These are phyloP conservation scores for Triplophysa yarkandensis DNA, from an alignment of 2,797 vertebrate species.

Conservation along the genomic window DNA sequence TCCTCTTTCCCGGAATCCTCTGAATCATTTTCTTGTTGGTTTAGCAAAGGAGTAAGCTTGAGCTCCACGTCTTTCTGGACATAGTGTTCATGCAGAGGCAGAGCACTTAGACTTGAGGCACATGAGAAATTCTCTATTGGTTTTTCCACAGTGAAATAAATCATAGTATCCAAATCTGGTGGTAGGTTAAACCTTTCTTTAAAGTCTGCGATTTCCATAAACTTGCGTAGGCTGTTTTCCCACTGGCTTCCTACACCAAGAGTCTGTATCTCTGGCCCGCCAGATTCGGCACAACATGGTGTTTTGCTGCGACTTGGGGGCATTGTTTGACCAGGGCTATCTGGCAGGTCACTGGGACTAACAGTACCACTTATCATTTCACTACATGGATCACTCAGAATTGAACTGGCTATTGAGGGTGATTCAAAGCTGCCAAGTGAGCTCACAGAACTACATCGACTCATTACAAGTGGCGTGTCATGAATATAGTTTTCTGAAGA, in stretches of 20 bases:
- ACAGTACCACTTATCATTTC: conserved; percentile 96
- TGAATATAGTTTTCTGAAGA: conserved; percentile 97
- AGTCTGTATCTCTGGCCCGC: conserved; percentile 78
- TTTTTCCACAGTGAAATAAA: conserved; percentile 98
- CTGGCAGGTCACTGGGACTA: conserved; percentile 95
- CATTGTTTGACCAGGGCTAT: conserved; percentile 98
- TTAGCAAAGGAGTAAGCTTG: conserved; percentile 88
- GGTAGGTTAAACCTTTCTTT: conserved; percentile 93
- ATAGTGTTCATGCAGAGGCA: conserved; percentile 94
- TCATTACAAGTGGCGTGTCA: conserved; percentile 96
- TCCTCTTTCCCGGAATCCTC: conserved; percentile 76
- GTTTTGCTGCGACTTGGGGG: conserved; percentile 98
- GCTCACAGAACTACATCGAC: conserved; percentile 97
- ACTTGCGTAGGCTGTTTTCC: conserved; percentile 91
- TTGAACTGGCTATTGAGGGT: conserved; percentile 94
- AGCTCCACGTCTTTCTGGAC: conserved; percentile 97
- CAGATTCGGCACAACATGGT: conserved; percentile 82
- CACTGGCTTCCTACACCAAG: conserved; percentile 86
- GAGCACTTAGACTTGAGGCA: conserved; percentile 95
- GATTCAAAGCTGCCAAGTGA: conserved; percentile 96
- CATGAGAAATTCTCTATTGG: conserved; percentile 98
- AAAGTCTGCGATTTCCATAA: conserved; percentile 94
- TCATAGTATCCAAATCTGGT: conserved; percentile 91
- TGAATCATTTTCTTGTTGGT: conserved; percentile 78
- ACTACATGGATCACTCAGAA: conserved; percentile 96